Evolutionary conservation across 2,888 invertebrate species (phyloP).

Genomic region (Heteromurus nitidus): DNA sequence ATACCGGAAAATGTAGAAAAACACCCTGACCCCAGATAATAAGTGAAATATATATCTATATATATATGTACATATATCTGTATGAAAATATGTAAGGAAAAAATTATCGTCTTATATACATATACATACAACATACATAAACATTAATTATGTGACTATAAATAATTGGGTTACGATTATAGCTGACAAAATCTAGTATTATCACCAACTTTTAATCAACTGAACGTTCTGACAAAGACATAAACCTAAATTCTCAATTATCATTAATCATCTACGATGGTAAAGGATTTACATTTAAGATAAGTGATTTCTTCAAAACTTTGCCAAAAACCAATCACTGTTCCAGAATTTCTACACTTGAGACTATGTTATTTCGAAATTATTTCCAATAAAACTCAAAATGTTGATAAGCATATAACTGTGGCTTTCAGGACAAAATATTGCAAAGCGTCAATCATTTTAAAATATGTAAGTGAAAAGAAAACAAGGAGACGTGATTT

Average conservation of each 20-base stretch:
- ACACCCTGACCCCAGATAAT: conserved; percentile 32
- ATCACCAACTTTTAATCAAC: conserved; percentile 43
- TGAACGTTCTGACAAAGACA: conserved; percentile 68
- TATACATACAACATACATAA: conserved; percentile 20
- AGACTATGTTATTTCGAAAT: conserved; percentile 69
- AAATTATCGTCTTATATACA: conserved; percentile 16
- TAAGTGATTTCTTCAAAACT: conserved; percentile 68
- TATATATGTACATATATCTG: conserved; percentile 4
- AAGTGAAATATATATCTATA: conserved; percentile 17
- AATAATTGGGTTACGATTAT: conserved; percentile 31
- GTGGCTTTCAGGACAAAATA: conserved; percentile 48
- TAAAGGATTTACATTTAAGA: conserved; percentile 39
- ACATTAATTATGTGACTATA: conserved; percentile 30
- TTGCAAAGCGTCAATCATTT: conserved; percentile 42
- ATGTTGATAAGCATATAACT: conserved; percentile 56
- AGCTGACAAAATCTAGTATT: conserved; percentile 59
- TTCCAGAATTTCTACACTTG: conserved; percentile 70
- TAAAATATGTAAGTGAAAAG: conserved; percentile 22
- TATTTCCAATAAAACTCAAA: conserved; percentile 68
- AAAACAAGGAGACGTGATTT: conserved; percentile 24
- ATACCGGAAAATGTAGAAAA: conserved; percentile 16
- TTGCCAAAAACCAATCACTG: conserved; percentile 70
- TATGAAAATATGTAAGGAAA: conserved; percentile 12
- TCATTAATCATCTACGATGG: conserved; percentile 36
- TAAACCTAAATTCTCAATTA: conserved; percentile 66